A percentile compares a stretch with the other conserved stretches of the same genome.
Evolutionary conservation across 2,113 vertebrate genomes (phyloP).

Genomic region (Leptocoma aspasia): DNA sequence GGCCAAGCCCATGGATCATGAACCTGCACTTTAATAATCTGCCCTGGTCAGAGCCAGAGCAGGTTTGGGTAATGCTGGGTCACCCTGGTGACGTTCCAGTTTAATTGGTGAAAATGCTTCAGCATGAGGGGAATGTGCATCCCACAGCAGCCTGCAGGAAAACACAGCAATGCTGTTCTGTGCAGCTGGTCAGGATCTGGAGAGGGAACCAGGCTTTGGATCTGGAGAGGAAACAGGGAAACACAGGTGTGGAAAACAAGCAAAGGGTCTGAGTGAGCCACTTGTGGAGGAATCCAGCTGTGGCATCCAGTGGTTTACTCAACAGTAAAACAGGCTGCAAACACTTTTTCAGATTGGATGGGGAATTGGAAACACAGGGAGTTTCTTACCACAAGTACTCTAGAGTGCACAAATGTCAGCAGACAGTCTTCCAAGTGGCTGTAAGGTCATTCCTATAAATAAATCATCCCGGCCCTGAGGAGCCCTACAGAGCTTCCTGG

Average conservation of each 20-base stretch:
- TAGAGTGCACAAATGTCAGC: neutral
- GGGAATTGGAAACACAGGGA: neutral
- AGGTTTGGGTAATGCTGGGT: neutral
- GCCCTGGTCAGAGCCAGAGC: neutral
- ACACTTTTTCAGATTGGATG: neutral
- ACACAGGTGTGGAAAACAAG: neutral
- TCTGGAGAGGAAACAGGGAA: neutral
- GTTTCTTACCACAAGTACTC: neutral
- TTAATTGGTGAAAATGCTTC: neutral
- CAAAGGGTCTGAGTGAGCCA: neutral
- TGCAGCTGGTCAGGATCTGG: neutral
- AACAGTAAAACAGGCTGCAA: neutral
- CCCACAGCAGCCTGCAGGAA: neutral
- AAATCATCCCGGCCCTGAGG: neutral
- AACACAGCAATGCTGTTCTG: neutral
- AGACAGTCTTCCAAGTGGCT: constrained; percentile 1
- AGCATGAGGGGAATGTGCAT: neutral
- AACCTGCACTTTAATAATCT: neutral
- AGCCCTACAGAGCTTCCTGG: neutral
- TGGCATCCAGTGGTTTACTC: neutral
- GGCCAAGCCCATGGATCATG: neutral
- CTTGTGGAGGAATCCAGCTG: neutral
- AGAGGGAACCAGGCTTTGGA: neutral
- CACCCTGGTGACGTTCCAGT: neutral
- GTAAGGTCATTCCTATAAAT: constrained; percentile 57